Conservation (phyloP, 2,797 vertebrate genomes). For the Trichosurus vulpecula region DNA sequence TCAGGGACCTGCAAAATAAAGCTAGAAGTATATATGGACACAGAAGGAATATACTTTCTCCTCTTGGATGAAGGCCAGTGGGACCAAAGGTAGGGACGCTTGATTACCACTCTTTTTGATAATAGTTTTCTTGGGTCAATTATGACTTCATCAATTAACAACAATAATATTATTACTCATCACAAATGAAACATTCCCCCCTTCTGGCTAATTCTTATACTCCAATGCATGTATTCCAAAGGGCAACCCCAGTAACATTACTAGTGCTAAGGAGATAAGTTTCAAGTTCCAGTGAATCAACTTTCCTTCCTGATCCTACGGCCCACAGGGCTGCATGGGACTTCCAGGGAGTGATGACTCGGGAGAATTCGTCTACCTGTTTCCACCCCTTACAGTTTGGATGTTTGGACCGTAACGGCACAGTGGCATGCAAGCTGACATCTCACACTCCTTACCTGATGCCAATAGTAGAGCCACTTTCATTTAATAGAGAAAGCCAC, state of each 20-base stretch:
- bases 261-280: not conserved
- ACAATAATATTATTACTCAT: not conserved
- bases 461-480: not conserved
- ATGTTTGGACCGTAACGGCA: not conserved
- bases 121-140: not conserved
- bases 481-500: constrained; percentile 17
- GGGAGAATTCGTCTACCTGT: accelerated
- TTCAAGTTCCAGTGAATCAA: not conserved
- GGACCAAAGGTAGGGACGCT: not conserved
- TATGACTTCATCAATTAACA: not conserved
- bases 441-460: not conserved
- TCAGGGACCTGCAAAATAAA: constrained; percentile 6
- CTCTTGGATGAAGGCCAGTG: not conserved
- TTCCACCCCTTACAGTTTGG: accelerated
- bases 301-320: not conserved
- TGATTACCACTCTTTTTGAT: constrained; percentile 11
- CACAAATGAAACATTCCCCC: constrained; percentile 19
- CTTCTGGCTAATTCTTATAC: constrained; percentile 23
- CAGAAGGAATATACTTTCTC: not conserved
- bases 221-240: not conserved
- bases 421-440: not conserved
- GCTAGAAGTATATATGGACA: not conserved
- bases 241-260: not conserved
- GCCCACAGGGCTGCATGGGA: not conserved
- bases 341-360: not conserved